Evolutionary conservation across 2,797 vertebrate genomes (phyloP).

Genomic region (Rhinophrynus dorsalis): DNA sequence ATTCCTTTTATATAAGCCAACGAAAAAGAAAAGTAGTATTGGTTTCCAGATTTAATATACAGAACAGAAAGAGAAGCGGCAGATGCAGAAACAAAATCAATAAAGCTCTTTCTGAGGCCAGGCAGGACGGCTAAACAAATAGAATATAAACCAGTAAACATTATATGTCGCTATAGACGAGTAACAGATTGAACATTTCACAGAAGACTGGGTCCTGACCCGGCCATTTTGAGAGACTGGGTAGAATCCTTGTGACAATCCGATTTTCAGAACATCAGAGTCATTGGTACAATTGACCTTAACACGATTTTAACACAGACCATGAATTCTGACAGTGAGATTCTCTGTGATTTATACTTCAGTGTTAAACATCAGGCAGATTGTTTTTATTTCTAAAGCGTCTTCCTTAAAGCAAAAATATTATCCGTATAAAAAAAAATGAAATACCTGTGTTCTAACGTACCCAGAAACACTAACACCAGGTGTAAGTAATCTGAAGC

Average conservation of each 20-base stretch:
- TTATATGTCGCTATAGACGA: slow-evolving; percentile 11
- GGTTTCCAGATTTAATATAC: background rate
- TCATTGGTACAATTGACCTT: slow-evolving; percentile 29
- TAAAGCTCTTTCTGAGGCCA: background rate
- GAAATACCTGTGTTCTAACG: too few relatives aligned
- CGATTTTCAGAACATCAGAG: slow-evolving; percentile 11
- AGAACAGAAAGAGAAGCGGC: slow-evolving; percentile 14
- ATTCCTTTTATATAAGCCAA: slow-evolving; percentile 19
- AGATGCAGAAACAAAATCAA: slow-evolving; percentile 18
- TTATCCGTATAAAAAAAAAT: too few relatives aligned
- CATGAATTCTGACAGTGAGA: slow-evolving; percentile 18
- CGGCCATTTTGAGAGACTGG: slow-evolving; percentile 3
- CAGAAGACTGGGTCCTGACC: slow-evolving; percentile 28
- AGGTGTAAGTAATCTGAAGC: too few relatives aligned
- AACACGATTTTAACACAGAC: slow-evolving; percentile 13
- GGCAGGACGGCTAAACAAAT: slow-evolving; percentile 13
- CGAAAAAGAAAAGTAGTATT: background rate
- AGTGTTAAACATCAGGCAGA: background rate
- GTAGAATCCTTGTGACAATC: background rate
- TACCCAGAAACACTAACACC: too few relatives aligned
- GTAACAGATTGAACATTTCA: slow-evolving; percentile 28
- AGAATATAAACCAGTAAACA: slow-evolving; percentile 11
- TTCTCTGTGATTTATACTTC: background rate
- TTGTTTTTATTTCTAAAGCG: too few relatives aligned
- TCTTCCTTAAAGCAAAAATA: too few relatives aligned